Conservation (phyloP, 1,140 invertebrate genomes). For the Heterodera schachtii region DNA sequence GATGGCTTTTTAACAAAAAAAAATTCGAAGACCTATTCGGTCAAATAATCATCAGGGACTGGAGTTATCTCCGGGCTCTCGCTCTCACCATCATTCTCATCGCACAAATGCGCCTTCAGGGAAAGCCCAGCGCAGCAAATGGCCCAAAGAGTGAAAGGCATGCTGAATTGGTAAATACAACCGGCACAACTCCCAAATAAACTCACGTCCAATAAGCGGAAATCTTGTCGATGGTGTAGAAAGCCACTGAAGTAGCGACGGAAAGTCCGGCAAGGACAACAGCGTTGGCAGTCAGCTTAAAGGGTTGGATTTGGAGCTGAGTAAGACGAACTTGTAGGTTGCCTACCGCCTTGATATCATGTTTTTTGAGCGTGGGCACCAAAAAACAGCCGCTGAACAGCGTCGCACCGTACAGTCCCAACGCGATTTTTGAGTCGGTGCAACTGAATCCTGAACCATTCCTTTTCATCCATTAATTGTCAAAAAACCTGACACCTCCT, state of each 20-base stretch:
- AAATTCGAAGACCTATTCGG: too few relatives aligned
- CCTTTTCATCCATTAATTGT: not conserved
- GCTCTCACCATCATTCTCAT: too few relatives aligned
- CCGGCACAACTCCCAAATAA: not conserved
- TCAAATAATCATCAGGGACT: too few relatives aligned
- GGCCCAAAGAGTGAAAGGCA: conserved; percentile 8
- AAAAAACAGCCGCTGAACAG: conserved; percentile 39
- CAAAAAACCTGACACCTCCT: conserved; percentile 45
- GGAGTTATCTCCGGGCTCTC: too few relatives aligned
- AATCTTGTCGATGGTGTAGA: conserved; percentile 63
- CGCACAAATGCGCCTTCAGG: too few relatives aligned
- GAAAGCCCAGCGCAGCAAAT: too few relatives aligned
- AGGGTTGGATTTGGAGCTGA: not conserved
- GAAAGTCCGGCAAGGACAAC: conserved; percentile 49
- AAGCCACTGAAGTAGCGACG: conserved; percentile 52
- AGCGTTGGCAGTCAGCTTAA: conserved; percentile 55
- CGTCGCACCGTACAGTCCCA: conserved; percentile 59
- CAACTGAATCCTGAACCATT: conserved; percentile 55
- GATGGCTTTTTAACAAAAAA: too few relatives aligned
- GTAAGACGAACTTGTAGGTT: not conserved
- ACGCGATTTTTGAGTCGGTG: conserved; percentile 59
- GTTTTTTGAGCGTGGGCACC: conserved; percentile 54
- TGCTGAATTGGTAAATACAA: conserved; percentile 9
- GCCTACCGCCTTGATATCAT: conserved; percentile 50
- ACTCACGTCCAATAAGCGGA: conserved; percentile 54